Base-by-base conservation (phyloP, 2,113 vertebrate genomes). In the Pontoporia blainvillei region DNA sequence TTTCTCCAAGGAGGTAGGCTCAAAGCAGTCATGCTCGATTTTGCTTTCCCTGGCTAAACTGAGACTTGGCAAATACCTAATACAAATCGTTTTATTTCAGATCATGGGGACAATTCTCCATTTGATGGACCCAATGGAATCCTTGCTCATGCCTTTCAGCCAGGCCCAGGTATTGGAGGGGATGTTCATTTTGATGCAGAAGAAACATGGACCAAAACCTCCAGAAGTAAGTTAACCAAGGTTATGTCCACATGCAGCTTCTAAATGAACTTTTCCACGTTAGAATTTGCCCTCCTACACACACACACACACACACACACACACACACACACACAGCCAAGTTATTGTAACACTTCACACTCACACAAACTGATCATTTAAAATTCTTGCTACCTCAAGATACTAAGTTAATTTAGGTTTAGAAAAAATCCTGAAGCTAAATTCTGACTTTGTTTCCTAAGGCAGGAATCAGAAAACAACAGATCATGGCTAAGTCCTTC, bases 91-190 rank as follows among this genome's bases (percentile, higher is more conserved):
- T 86, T 95, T 7, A 5, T 98, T 96, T 95, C 96, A 99, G 99
- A 98, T 8, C 99, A 99, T 34, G 96, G 82, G 0, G 99, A 99
- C 98, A 98, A 99, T 85, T 99, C 99, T 94, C 99, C 99, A 15
- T 99, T 99, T 92, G 99, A 99, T 91, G 99, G 99, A 23, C 99
- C 99, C 59, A 95, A 98, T 81, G 99, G 99, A 3, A 98, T 99
- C 6, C 98, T 99, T 84, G 99, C 99, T 95, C 99, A 99, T 46
- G 99, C 99, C 36, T 99, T 99, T 27, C 99, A 99, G n/a, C 99
- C 99, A 25, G 99, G 99, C 3, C 96, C 64, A 57, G 98, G 98
- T 0, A 95, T 99, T n/a, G 99, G 99, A 86, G 99, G 99, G 57
- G 99, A 99, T 94, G 98, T 98, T 12, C 99, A 99, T 96, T 98